Percentiles rank a stretch among this genome's conserved stretches.
phyloP scores from a whole-genome alignment of 2,888 invertebrate genomes.

The Crocallis elinguaria region DNA sequence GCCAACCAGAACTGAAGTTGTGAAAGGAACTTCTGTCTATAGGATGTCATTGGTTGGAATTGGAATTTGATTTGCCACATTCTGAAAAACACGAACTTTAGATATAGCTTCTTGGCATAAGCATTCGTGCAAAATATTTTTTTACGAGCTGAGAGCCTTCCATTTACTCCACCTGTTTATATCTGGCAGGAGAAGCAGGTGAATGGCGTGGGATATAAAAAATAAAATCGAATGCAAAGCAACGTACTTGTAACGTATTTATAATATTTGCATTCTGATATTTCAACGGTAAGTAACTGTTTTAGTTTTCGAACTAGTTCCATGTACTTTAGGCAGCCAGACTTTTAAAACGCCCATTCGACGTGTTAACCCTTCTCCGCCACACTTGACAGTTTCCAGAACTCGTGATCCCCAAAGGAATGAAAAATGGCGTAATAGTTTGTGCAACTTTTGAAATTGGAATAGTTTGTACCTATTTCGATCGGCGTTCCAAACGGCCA shows the following conservation, averaged over 20 bases:
- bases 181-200: too few species aligned
- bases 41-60: too few species aligned
- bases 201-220: too few species aligned
- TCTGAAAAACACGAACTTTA: too few species aligned
- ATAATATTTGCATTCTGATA: neutral
- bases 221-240: too few species aligned
- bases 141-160: too few species aligned
- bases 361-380: conserved; percentile 42
- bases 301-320: neutral
- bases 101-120: too few species aligned
- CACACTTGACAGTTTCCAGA: conserved; percentile 43
- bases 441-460: conserved; percentile 60
- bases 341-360: conserved; percentile 30
- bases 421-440: conserved; percentile 57
- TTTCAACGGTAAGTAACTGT: neutral
- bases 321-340: conserved; percentile 1
- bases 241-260: neutral
- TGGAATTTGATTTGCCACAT: too few species aligned
- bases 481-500: conserved; percentile 32
- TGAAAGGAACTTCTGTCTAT: too few species aligned
- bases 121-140: too few species aligned
- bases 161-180: too few species aligned
- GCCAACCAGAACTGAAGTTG: too few species aligned
- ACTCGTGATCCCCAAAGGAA: conserved; percentile 55
- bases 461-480: conserved; percentile 58